Conservation (phyloP, 2,797 vertebrate genomes). For the Aldrovandia affinis region DNA sequence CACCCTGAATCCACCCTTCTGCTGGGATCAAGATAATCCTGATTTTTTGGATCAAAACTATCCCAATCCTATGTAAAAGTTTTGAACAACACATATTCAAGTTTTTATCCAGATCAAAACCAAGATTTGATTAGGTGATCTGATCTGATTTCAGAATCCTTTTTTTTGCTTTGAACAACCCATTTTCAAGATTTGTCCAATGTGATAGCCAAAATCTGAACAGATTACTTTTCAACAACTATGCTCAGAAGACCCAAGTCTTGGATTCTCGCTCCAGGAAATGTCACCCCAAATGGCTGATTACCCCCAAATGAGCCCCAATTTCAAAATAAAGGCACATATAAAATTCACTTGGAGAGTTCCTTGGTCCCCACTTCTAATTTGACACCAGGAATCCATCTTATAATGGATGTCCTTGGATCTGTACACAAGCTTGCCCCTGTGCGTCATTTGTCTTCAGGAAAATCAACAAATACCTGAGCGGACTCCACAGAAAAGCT, state of each 20-base stretch:
- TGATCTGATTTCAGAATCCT: no score
- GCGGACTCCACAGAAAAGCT: slow-evolving; percentile 24
- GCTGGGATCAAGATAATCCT: no score
- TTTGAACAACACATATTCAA: no score
- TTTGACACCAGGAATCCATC: slow-evolving; percentile 42
- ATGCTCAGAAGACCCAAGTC: not conserved
- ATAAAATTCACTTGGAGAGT: not conserved
- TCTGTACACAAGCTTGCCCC: slow-evolving; percentile 38
- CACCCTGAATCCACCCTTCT: no score
- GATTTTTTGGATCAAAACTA: no score
- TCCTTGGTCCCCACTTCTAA: slow-evolving; percentile 40
- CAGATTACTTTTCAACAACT: no score
- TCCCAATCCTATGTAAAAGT: no score
- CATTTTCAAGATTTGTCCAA: no score
- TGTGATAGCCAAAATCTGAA: no score
- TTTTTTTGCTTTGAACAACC: no score
- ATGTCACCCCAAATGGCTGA: not conserved
- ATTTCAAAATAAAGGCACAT: not conserved
- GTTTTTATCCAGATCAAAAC: no score
- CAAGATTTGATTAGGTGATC: no score
- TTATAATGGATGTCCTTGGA: slow-evolving; percentile 49
- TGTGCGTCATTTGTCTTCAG: slow-evolving; percentile 56
- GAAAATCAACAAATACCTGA: slow-evolving; percentile 33
- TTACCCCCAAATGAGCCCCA: not conserved
- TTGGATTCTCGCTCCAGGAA: not conserved